Evolutionary conservation across 2,888 invertebrate species (phyloP), one percentile per base, ranked within the genome.

Genomic region (Scaptomyza parva): DNA sequence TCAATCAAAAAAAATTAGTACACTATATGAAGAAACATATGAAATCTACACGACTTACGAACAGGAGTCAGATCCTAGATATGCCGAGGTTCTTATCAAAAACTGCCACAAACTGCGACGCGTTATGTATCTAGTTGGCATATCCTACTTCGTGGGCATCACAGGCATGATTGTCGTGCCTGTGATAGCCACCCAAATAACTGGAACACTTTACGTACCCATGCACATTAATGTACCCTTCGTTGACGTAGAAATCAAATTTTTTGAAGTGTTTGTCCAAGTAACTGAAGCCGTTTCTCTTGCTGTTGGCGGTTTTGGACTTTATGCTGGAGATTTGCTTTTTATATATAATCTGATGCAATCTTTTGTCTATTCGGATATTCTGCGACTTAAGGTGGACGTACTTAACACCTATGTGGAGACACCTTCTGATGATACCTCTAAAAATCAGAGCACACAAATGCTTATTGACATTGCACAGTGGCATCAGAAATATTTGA

Each of bases 211-310:
- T 0, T 51, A 62, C 2, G 22, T 78, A 12, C 54, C 76, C 0
- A 76, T 88, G 73, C 82, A 85, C 17, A 85, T 78, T 45, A 64
- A 72, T 12, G 30, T 89, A 7, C 87, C 88, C 0, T 59, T 60
- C 1, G 1, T 88, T 1, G 78, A 82, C 61, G 45, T 72, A 7
- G 9, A 58, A 0, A 83, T 77, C 0, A 28, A 66, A 17, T 24
- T 54, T 12, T 87, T 86, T 0, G 77, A 67, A 24, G 58, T 68
- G 20, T 1, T 55, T 1, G 79, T 83, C 2, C 43, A 76, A 22
- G 48, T 18, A 5, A 5, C 22, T 57, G 11, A 88, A n/a, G 17
- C 57, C 4, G 1, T 33, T 7, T 70, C 55, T 11, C 2, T 81
- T 1, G 2, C 66, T 4, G 11, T 77, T 3, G 81, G 68, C 0